phyloP scores from a whole-genome alignment of 2,113 vertebrate species.

The Halcyon malimbica region DNA sequence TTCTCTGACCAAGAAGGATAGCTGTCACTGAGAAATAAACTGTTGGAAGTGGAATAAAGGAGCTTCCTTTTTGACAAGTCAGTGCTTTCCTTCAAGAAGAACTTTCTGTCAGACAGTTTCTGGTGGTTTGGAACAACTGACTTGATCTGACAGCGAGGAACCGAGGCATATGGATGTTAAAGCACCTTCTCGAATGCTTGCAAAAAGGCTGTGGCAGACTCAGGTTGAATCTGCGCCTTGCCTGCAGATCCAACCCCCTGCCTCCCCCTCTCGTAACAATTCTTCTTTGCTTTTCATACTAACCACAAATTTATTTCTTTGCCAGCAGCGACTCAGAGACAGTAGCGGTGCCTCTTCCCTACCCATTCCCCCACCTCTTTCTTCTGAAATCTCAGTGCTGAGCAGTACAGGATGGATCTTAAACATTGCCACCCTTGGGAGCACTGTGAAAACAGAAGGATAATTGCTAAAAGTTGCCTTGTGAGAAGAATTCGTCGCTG shows the following conservation, averaged over 20 bases:
- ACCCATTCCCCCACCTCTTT: fast-evolving
- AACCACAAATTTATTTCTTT: neutral
- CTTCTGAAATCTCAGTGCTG: neutral
- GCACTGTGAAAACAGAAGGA: neutral
- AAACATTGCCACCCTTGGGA: neutral
- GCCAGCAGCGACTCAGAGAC: neutral
- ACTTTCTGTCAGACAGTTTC: neutral
- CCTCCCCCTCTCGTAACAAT: neutral
- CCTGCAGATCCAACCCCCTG: neutral
- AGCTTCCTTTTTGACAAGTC: neutral
- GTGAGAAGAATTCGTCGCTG: neutral
- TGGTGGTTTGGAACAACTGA: neutral
- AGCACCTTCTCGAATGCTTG: fast-evolving
- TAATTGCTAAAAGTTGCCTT: neutral
- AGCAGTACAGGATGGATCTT: neutral
- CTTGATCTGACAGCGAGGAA: neutral
- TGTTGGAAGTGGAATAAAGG: neutral
- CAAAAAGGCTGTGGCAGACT: neutral
- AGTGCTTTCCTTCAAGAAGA: neutral
- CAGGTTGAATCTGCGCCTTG: neutral
- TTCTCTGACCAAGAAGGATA: neutral
- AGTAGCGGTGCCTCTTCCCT: neutral
- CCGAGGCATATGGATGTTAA: neutral
- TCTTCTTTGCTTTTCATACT: neutral
- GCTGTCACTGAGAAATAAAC: neutral